Conservation (phyloP, 2,797 vertebrate species). For the Luscinia luscinia region DNA sequence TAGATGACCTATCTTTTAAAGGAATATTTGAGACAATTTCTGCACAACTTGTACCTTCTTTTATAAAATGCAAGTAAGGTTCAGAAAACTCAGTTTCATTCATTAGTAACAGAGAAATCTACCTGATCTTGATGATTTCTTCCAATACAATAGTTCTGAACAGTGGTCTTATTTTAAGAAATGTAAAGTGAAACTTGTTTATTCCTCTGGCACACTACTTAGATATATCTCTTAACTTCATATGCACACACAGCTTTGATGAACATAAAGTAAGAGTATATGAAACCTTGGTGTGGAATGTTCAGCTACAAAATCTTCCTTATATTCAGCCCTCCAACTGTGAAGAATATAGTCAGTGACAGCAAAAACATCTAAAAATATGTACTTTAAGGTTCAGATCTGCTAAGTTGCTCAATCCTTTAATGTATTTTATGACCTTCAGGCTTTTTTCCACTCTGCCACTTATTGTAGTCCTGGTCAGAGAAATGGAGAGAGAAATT, state of each 20-base stretch:
- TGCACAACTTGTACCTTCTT: background rate
- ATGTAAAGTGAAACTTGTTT: background rate
- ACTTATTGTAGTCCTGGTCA: background rate
- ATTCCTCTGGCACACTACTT: background rate
- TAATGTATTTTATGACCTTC: background rate
- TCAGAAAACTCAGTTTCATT: constrained; percentile 1
- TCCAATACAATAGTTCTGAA: background rate
- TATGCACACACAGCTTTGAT: background rate
- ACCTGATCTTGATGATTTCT: background rate
- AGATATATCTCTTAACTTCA: background rate
- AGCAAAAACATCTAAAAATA: background rate
- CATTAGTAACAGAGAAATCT: background rate
- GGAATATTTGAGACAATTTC: background rate
- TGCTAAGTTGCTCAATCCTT: background rate
- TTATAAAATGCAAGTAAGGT: background rate
- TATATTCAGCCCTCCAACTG: background rate
- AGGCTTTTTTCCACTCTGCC: background rate
- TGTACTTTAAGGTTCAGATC: background rate
- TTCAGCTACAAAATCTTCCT: background rate
- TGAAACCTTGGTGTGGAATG: background rate
- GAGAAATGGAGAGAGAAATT: background rate
- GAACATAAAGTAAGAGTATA: background rate
- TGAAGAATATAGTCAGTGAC: background rate
- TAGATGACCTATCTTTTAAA: background rate
- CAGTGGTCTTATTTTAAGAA: background rate